A percentile compares a stretch with the other conserved stretches of the same genome.
These are phyloP conservation scores for Micronisus gabar DNA, from an alignment of 2,113 vertebrate species.

Conservation along the genomic window DNA sequence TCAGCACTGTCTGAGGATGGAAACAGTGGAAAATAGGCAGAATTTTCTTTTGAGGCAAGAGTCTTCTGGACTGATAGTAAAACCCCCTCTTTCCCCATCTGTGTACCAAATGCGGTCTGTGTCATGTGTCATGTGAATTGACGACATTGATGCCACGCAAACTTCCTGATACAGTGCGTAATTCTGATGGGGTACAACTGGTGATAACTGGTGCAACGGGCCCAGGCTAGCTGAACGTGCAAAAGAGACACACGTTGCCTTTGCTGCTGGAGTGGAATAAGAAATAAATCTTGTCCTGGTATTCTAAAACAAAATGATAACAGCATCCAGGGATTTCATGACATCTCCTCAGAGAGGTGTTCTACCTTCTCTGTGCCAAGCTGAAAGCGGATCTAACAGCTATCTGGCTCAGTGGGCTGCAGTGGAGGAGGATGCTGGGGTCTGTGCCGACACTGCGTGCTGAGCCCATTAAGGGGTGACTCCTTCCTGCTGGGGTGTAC, in stretches of 20 bases:
- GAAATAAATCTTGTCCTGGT: neutral
- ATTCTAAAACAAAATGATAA: neutral
- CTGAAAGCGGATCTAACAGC: neutral
- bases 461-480: neutral
- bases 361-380: neutral
- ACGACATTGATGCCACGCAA: neutral
- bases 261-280: neutral
- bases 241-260: rapidly evolving
- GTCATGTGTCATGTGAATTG: neutral
- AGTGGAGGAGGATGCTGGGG: neutral
- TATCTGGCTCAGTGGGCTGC: neutral
- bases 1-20: neutral
- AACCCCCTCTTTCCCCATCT: neutral
- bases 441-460: neutral
- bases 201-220: neutral
- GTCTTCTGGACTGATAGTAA: neutral
- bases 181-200: neutral
- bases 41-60: neutral
- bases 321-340: neutral
- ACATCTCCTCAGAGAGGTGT: neutral
- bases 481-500: neutral
- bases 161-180: rapidly evolving
- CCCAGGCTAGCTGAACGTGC: rapidly evolving
- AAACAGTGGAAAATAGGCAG: neutral
- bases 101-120: neutral